A percentile compares a stretch with the other conserved stretches of the same genome.
Conservation (phyloP, 2,113 vertebrate species). For the Neolamprologus tretocephalus region DNA sequence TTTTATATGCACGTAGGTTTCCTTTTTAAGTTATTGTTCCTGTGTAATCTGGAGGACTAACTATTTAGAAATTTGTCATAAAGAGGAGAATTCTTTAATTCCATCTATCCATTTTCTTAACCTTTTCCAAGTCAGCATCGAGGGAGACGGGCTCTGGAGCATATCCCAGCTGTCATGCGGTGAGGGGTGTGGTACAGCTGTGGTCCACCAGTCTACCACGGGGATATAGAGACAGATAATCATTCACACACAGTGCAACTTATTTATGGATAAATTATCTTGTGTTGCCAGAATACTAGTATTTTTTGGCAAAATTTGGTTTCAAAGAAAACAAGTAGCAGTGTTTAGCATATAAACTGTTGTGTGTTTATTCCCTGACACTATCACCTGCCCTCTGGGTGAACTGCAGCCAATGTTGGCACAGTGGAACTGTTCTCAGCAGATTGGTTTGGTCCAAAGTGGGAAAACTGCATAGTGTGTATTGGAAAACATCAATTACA, state of each 20-base stretch:
- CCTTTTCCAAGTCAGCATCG: rapidly evolving
- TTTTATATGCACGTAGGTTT: background rate
- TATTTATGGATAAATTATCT: background rate
- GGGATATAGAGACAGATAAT: background rate
- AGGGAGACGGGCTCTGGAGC: background rate
- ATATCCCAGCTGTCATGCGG: background rate
- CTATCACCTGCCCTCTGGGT: background rate
- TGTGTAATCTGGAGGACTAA: background rate
- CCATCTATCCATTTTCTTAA: background rate
- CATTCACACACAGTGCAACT: background rate
- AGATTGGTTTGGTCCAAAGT: background rate
- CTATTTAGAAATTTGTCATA: background rate
- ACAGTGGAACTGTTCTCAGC: background rate
- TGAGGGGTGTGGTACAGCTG: background rate
- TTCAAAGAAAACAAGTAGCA: background rate
- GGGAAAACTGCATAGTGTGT: background rate
- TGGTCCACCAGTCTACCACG: rapidly evolving
- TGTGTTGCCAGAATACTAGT: background rate
- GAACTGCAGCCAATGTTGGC: background rate
- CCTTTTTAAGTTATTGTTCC: rapidly evolving
- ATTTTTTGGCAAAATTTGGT: background rate
- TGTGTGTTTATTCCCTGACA: background rate
- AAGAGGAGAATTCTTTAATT: background rate
- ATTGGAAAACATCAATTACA: background rate
- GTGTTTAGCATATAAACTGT: background rate